Evolutionary conservation across 1,140 invertebrate genomes (phyloP).

Genomic region (Streblospio benedicti): DNA sequence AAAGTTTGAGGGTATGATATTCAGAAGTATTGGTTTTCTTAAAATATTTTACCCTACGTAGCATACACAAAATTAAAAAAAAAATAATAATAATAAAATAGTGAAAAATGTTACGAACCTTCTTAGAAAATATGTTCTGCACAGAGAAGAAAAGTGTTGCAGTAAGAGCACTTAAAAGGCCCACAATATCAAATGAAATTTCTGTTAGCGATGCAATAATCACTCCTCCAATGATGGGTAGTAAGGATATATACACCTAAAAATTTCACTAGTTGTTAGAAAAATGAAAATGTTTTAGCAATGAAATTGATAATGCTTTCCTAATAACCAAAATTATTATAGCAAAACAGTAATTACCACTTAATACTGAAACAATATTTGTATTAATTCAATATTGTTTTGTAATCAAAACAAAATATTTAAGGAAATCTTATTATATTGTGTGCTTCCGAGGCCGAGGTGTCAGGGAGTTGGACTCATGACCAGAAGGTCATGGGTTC

Average conservation of each 20-base stretch:
- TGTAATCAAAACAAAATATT: too few species aligned
- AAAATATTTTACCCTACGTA: background rate
- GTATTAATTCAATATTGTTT: too few species aligned
- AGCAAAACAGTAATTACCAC: background rate
- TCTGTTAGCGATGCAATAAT: slow-evolving; percentile 86
- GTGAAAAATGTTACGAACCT: slow-evolving; percentile 53
- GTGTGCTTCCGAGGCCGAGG: too few species aligned
- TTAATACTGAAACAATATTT: background rate
- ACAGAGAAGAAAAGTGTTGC: slow-evolving; percentile 85
- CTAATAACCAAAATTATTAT: slow-evolving; percentile 8
- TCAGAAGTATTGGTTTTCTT: too few species aligned
- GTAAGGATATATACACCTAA: slow-evolving; percentile 68
- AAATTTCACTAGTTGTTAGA: slow-evolving; percentile 25
- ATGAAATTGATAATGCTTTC: background rate
- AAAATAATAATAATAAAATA: background rate
- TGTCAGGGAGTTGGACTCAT: too few species aligned
- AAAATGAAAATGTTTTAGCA: slow-evolving; percentile 2
- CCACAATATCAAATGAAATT: slow-evolving; percentile 79
- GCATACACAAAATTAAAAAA: background rate
- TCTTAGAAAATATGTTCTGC: slow-evolving; percentile 93
- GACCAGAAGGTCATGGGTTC: too few species aligned
- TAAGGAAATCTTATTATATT: too few species aligned
- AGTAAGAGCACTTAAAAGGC: slow-evolving; percentile 75
- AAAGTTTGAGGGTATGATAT: too few species aligned
- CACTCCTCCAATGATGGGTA: slow-evolving; percentile 86